These are phyloP conservation scores for Cinara cedri DNA, from an alignment of 2,888 invertebrate genomes.

Conservation along the genomic window DNA sequence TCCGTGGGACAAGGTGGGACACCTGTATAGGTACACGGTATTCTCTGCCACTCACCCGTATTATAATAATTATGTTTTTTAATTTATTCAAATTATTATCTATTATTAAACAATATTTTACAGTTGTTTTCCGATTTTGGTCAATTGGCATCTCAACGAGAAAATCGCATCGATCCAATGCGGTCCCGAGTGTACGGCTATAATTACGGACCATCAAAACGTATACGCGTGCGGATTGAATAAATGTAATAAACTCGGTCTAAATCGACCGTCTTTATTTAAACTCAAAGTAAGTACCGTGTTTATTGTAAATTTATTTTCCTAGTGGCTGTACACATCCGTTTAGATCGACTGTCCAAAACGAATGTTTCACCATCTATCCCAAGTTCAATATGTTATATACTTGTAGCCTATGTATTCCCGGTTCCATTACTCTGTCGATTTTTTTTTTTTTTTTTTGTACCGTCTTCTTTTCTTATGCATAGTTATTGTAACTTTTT, in stretches of 20 bases:
- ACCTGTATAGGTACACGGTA: too few relatives aligned
- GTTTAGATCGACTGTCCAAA: background rate
- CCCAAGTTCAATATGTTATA: too few relatives aligned
- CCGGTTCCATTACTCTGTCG: too few relatives aligned
- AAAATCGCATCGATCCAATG: slow-evolving; percentile 67
- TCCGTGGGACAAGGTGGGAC: too few relatives aligned
- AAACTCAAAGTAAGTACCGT: slow-evolving; percentile 51
- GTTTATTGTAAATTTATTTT: background rate
- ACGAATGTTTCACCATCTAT: background rate
- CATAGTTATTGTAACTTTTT: too few relatives aligned
- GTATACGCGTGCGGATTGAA: slow-evolving; percentile 72
- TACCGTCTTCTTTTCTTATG: too few relatives aligned
- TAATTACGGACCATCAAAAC: slow-evolving; percentile 69
- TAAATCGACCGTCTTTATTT: slow-evolving; percentile 63
- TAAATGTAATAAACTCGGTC: slow-evolving; percentile 71
- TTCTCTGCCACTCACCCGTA: too few relatives aligned
- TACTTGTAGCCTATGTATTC: too few relatives aligned
- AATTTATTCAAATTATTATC: too few relatives aligned
- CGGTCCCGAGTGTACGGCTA: slow-evolving; percentile 70
- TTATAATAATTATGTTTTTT: too few relatives aligned
- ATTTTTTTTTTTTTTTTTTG: too few relatives aligned
- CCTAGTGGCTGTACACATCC: background rate
- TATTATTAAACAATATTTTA: too few relatives aligned
- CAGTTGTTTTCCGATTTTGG: slow-evolving; percentile 65
- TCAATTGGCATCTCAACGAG: slow-evolving; percentile 65